A percentile compares a stretch with the other conserved stretches of the same genome.
Conservation (phyloP, 2,113 vertebrate species). For the Capricornis sumatraensis region DNA sequence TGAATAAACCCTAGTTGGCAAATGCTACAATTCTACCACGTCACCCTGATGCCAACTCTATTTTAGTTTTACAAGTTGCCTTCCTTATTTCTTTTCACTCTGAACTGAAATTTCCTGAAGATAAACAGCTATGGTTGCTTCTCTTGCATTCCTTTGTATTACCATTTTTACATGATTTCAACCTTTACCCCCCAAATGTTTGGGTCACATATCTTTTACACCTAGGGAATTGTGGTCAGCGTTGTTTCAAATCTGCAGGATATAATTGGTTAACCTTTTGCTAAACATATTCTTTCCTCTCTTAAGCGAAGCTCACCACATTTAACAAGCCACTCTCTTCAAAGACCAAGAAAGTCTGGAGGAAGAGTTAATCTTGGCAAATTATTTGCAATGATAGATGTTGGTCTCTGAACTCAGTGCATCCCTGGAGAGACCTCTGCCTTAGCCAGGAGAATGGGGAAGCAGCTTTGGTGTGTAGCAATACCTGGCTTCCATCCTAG, state of each 20-base stretch:
- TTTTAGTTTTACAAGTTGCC: conserved; percentile 1
- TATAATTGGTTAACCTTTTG: conserved; percentile 32
- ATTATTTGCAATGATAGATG: conserved; percentile 34
- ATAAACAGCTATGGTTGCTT: background rate
- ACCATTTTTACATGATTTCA: conserved; percentile 21
- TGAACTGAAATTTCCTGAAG: background rate
- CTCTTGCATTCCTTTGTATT: background rate
- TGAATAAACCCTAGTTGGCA: background rate
- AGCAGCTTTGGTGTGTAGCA: background rate
- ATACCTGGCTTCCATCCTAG: background rate
- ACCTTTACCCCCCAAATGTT: background rate
- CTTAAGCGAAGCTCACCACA: conserved; percentile 28
- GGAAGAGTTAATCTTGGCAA: conserved; percentile 42
- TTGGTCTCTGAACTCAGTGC: conserved; percentile 22
- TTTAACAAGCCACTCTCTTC: conserved; percentile 15
- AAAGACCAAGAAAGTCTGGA: conserved; percentile 11
- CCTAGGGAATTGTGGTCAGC: conserved; percentile 32
- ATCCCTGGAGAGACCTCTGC: background rate
- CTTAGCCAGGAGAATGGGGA: background rate
- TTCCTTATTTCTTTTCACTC: background rate
- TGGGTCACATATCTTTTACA: conserved; percentile 20
- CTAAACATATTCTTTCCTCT: conserved; percentile 22
- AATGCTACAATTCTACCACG: background rate
- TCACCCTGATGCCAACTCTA: background rate
- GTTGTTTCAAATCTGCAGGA: conserved; percentile 14